These are phyloP conservation scores for Prochilodus magdalenae DNA, from an alignment of 2,113 vertebrate genomes.

Conservation along the genomic window DNA sequence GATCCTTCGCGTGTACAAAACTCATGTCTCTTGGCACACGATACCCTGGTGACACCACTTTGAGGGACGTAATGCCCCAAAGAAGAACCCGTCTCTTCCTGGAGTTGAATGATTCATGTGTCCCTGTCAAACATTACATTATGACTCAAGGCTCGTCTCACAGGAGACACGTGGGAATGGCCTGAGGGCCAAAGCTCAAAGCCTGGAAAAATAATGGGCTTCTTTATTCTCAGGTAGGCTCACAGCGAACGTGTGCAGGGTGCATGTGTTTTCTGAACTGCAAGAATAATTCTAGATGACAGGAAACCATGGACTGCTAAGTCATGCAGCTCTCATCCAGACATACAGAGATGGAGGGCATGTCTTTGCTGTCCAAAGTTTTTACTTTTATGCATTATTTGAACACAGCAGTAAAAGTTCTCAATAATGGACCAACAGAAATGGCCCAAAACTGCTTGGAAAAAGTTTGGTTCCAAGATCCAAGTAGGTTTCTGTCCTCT, in stretches of 20 bases:
- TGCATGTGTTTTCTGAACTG: constrained; percentile 52
- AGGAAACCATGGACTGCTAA: constrained; percentile 49
- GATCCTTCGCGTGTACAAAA: neutral
- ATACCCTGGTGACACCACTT: neutral
- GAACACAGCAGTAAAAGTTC: too few relatives aligned
- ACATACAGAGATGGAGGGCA: neutral
- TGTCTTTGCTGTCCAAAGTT: too few relatives aligned
- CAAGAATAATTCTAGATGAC: constrained; percentile 55
- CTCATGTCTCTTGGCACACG: neutral
- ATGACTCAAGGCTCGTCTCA: neutral
- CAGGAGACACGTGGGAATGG: neutral
- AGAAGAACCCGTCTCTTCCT: neutral
- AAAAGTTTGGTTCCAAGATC: too few relatives aligned
- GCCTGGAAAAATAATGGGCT: neutral
- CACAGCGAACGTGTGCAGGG: neutral
- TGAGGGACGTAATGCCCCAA: neutral
- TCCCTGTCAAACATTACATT: neutral
- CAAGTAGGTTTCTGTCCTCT: too few relatives aligned
- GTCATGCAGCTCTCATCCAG: constrained; percentile 13
- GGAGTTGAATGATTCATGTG: neutral
- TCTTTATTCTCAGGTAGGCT: neutral
- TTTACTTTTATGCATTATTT: too few relatives aligned
- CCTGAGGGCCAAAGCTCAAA: neutral
- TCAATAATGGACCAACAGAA: too few relatives aligned
- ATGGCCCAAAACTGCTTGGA: too few relatives aligned